Evolutionary conservation across 2,797 vertebrate species (phyloP).

Genomic region (Fistularia tabacaria): DNA sequence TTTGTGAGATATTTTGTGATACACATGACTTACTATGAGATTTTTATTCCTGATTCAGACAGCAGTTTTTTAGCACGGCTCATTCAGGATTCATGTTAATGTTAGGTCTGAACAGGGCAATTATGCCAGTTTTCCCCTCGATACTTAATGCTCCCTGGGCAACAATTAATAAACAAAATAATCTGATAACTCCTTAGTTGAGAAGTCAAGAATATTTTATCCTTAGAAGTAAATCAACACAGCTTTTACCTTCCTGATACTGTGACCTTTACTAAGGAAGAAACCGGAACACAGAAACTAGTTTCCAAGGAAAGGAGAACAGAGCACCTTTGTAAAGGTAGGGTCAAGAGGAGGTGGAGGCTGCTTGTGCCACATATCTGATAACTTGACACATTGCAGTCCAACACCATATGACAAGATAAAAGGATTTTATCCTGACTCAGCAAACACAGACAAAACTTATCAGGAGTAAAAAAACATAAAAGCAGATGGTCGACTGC

Average conservation of each 20-base stretch:
- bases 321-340: slow-evolving; percentile 30
- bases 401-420: neutral
- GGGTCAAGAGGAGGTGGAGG: slow-evolving; percentile 40
- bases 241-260: slow-evolving; percentile 5
- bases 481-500: too few relatives aligned
- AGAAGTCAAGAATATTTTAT: too few relatives aligned
- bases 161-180: too few relatives aligned
- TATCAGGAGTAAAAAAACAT: too few relatives aligned
- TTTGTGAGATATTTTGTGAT: too few relatives aligned
- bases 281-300: slow-evolving; percentile 14
- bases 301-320: slow-evolving; percentile 16
- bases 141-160: too few relatives aligned
- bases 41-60: too few relatives aligned
- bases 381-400: slow-evolving; percentile 33
- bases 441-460: too few relatives aligned
- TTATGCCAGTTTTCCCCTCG: neutral
- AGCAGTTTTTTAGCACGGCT: neutral
- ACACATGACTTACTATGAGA: too few relatives aligned
- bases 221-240: neutral
- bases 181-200: too few relatives aligned
- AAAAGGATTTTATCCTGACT: too few relatives aligned
- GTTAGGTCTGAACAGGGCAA: neutral
- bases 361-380: slow-evolving; percentile 32
- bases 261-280: slow-evolving; percentile 19
- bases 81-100: neutral